Base-by-base conservation (phyloP, 2,113 vertebrate species). In the Scophthalmus maximus region DNA sequence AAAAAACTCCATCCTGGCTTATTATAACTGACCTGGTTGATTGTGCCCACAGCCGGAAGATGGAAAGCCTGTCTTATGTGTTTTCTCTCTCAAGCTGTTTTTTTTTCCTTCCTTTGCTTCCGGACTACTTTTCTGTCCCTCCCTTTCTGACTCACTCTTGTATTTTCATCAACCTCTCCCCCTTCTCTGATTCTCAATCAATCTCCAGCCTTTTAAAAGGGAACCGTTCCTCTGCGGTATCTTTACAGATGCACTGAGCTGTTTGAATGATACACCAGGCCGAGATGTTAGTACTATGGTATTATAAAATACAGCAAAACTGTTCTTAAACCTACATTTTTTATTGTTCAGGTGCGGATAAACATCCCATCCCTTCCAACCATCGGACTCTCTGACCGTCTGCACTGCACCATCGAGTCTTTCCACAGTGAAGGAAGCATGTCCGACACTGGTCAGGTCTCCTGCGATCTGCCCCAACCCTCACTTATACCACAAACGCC, bases 301-400 rank as follows among this genome's bases (percentile, higher is more conserved):
- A 1, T 25, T 6, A 69, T 36, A 29, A 38, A 25, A 11, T n/a
- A 58, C 38, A 56, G 22, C 56, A 22, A 8, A 59, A 34, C 11
- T n/a, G n/a, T 1, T 64, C 25, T 1, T n/a, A 14, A 4, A 9
- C 20, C 1, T 18, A 32, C 30, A 4, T 4, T 32, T 4, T 36
- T 0, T 36, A 49, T 38, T n/a, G 0, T 34, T 10, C 63, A 94
- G 93, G 89, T 94, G 11, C 78, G 75, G 60, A 92, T 94, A 80
- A 89, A 85, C 74, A 75, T 94, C 46, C 88, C 84, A 0, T 88
- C 81, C 10, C 87, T 94, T 26, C 93, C 93, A 36, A 4, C 47
- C 25, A 89, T 93, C 23, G 82, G 85, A 50, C 32, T 22, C 1
- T 86, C 90, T 12, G 92, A 93, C 83, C 76, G 47, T 34, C 86